A percentile compares a stretch with the other conserved stretches of the same genome.
These are phyloP conservation scores for Sylvilagus floridanus DNA, from an alignment of 2,797 vertebrate species.

Conservation along the genomic window DNA sequence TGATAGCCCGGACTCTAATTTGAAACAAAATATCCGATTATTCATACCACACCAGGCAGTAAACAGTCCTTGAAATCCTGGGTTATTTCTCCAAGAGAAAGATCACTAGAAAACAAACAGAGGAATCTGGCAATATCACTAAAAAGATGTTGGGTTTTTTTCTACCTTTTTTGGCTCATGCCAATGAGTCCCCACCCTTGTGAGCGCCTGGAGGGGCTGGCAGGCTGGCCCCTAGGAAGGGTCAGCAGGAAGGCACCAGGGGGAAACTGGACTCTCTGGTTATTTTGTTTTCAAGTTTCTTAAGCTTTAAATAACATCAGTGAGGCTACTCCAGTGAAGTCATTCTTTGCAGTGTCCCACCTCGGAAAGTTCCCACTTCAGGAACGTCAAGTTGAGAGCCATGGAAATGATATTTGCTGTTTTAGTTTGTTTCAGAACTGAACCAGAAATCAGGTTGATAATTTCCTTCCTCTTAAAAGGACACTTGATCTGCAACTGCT, in stretches of 20 bases:
- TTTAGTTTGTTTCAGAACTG: constrained; percentile 27
- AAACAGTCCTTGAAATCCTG: constrained; percentile 7
- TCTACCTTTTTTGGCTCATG: not conserved
- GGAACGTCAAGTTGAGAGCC: not conserved
- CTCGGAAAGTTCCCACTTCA: constrained; percentile 44
- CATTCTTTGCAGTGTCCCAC: constrained; percentile 27
- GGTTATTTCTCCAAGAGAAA: constrained; percentile 72
- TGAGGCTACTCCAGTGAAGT: constrained; percentile 23
- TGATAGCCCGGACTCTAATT: not conserved
- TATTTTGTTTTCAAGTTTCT: constrained; percentile 54
- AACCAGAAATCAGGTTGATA: constrained; percentile 47
- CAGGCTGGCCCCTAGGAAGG: not conserved
- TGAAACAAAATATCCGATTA: constrained; percentile 72
- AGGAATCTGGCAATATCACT: constrained; percentile 68
- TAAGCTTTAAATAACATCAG: constrained; percentile 63
- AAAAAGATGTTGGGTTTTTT: not conserved
- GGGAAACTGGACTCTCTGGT: not conserved
- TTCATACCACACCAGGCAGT: constrained; percentile 31
- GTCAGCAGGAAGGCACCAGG: not conserved
- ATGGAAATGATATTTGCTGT: constrained; percentile 33
- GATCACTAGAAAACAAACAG: constrained; percentile 77
- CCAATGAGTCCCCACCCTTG: not conserved
- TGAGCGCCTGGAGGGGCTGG: not conserved
- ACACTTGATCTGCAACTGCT: not conserved
- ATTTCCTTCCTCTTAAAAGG: constrained; percentile 62